These are phyloP conservation scores for Drosophila yooni DNA, from an alignment of 2,888 invertebrate species.

Conservation along the genomic window DNA sequence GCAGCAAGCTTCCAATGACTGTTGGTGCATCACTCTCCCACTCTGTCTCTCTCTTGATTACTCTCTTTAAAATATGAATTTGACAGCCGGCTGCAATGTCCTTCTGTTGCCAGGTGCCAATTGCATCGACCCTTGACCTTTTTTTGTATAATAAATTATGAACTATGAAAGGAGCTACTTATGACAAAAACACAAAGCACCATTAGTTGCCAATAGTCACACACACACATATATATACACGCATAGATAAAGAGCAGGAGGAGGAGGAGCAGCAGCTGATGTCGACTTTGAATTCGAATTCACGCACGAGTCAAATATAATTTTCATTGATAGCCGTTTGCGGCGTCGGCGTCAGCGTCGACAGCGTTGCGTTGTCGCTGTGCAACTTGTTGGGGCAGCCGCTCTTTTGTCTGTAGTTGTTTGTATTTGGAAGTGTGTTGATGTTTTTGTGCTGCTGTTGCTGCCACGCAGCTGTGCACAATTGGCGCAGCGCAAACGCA, in stretches of 20 bases:
- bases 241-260: neutral
- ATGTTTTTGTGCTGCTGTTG: conserved; percentile 24
- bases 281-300: conserved; percentile 29
- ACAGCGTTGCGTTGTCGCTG: conserved; percentile 4
- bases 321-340: conserved; percentile 41
- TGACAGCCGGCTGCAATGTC: conserved; percentile 45
- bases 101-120: conserved; percentile 46
- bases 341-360: conserved; percentile 20
- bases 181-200: conserved; percentile 32
- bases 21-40: neutral
- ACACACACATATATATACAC: neutral
- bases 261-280: conserved; percentile 32
- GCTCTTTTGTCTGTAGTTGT: conserved; percentile 24
- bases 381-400: conserved; percentile 55
- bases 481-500: conserved; percentile 75
- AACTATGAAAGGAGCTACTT: conserved; percentile 24
- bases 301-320: conserved; percentile 52
- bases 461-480: conserved; percentile 73
- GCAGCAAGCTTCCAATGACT: conserved; percentile 10
- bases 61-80: neutral
- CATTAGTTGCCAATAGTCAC: conserved; percentile 27
- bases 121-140: conserved; percentile 70
- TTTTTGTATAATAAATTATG: conserved; percentile 60
- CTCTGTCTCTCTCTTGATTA: neutral
- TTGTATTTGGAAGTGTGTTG: conserved; percentile 18